A percentile compares a stretch with the other conserved stretches of the same genome.
phyloP scores from a whole-genome alignment of 2,797 vertebrate genomes.

The Platalea minor region DNA sequence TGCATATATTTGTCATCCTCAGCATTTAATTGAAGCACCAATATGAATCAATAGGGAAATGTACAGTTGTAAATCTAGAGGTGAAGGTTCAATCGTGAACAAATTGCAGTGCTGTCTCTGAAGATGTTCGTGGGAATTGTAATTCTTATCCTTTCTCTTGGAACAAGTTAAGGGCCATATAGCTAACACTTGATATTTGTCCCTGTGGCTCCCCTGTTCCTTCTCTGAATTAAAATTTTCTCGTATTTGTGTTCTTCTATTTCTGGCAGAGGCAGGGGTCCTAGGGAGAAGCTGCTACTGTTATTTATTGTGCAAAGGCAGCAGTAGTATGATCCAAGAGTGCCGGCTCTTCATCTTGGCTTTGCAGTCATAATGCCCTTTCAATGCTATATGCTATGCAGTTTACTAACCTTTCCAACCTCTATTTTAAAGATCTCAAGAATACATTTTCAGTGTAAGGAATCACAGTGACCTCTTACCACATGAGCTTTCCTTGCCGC shows the following conservation, averaged over 20 bases:
- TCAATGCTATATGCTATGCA: background rate
- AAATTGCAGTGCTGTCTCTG: background rate
- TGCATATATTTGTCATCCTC: background rate
- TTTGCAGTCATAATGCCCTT: background rate
- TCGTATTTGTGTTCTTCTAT: background rate
- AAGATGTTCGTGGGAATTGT: background rate
- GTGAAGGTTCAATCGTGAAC: background rate
- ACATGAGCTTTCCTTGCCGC: background rate
- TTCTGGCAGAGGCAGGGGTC: background rate
- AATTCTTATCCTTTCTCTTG: background rate
- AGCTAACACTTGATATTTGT: background rate
- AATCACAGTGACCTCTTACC: background rate
- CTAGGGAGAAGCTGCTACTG: background rate
- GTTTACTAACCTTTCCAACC: background rate
- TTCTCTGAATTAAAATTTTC: background rate
- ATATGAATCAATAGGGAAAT: background rate
- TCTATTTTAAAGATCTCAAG: background rate
- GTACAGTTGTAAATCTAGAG: background rate
- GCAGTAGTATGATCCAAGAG: background rate
- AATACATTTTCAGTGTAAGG: background rate
- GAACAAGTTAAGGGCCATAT: background rate
- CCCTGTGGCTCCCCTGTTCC: background rate
- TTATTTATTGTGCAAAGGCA: background rate
- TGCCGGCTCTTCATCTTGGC: background rate
- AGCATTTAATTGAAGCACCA: background rate